These are phyloP conservation scores for Papilio helenus DNA, from an alignment of 1,140 invertebrate genomes.

Conservation along the genomic window DNA sequence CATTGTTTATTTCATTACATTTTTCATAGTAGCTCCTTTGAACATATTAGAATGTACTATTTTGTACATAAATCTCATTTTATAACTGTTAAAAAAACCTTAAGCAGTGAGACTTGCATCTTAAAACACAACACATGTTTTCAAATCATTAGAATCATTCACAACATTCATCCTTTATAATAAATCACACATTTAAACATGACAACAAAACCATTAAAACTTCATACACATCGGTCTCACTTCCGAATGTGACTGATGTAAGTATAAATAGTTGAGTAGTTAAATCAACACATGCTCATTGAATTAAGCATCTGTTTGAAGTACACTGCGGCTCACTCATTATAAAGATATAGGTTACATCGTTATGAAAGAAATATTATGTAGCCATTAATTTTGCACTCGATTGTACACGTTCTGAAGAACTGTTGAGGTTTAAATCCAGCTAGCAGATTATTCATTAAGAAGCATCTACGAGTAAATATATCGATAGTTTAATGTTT, in stretches of 20 bases:
- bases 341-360: slow-evolving; percentile 14
- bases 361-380: neutral
- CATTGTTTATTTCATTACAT: too few species aligned
- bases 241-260: slow-evolving; percentile 20
- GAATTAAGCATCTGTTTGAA: slow-evolving; percentile 27
- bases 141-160: neutral
- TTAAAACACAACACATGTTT: slow-evolving; percentile 13
- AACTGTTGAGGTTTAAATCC: neutral
- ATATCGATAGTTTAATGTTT: neutral
- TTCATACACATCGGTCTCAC: slow-evolving; percentile 14
- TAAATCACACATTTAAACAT: slow-evolving; percentile 30
- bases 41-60: neutral
- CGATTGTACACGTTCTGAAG: neutral
- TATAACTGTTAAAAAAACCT: neutral
- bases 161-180: neutral
- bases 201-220: slow-evolving; percentile 23
- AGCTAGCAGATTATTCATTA: neutral
- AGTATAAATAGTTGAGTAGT: slow-evolving; percentile 22
- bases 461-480: too few species aligned
- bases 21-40: too few species aligned
- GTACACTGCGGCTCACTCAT: neutral
- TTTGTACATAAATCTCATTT: neutral
- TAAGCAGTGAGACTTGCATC: neutral
- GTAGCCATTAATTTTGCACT: neutral
- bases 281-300: slow-evolving; percentile 29